These are phyloP conservation scores for Pseudococcus jackbeardsleyi DNA, from an alignment of 2,888 invertebrate genomes.

Conservation along the genomic window DNA sequence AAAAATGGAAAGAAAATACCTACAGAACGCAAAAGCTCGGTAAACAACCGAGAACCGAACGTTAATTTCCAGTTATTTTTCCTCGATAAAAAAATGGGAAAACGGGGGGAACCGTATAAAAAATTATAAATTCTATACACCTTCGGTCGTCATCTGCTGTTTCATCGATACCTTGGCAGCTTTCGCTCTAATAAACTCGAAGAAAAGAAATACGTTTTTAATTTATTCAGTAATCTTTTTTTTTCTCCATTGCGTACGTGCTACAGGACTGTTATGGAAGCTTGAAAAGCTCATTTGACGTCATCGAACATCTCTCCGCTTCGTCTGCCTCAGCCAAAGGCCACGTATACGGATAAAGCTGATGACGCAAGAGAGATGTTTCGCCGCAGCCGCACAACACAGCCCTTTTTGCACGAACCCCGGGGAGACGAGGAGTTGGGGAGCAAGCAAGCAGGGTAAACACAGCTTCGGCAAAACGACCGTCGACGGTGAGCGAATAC, in stretches of 20 bases:
- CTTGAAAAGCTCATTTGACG: conserved; percentile 40
- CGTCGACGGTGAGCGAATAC: background rate
- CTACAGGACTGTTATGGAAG: conserved; percentile 20
- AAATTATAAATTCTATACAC: background rate
- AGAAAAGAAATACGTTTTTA: conserved; percentile 37
- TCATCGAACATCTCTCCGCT: conserved; percentile 43
- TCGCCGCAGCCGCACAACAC: conserved; percentile 7
- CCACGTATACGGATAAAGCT: conserved; percentile 16
- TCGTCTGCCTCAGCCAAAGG: conserved; percentile 20
- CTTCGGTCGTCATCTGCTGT: background rate
- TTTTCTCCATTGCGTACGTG: conserved; percentile 25
- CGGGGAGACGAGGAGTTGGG: background rate
- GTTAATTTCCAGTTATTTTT: background rate
- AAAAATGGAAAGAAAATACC: background rate
- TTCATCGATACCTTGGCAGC: background rate
- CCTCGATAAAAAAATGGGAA: background rate
- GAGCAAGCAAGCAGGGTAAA: background rate
- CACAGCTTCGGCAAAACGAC: too few relatives aligned
- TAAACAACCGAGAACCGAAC: background rate
- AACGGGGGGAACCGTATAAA: background rate
- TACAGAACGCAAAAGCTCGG: background rate
- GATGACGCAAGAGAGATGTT: conserved; percentile 47
- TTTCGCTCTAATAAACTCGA: background rate
- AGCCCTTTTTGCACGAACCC: background rate
- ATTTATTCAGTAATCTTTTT: conserved; percentile 36